Conservation (phyloP, 23 tunicate species). For the Oikopleura albicans region DNA sequence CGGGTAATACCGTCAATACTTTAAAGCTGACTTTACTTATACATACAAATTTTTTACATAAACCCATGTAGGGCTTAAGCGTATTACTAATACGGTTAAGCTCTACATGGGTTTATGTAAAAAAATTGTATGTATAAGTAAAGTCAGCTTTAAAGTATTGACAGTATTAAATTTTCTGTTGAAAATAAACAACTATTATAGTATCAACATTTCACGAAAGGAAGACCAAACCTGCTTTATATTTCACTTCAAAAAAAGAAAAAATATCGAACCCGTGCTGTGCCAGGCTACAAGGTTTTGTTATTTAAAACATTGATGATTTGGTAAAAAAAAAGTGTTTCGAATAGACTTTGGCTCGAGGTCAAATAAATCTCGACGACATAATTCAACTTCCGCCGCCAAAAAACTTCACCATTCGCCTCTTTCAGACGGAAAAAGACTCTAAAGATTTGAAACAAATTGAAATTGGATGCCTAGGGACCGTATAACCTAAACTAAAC, state of each 20-base stretch:
- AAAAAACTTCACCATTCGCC: neutral
- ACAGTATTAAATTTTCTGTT: too few species aligned
- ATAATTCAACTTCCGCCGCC: slow-evolving; percentile 2
- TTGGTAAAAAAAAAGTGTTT: too few species aligned
- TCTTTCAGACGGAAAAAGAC: neutral
- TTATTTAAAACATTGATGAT: neutral
- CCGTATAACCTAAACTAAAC: too few species aligned
- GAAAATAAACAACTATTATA: too few species aligned
- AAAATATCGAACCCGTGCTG: neutral
- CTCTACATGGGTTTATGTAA: too few species aligned
- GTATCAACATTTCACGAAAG: slow-evolving; percentile 10
- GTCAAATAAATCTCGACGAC: slow-evolving; percentile 1
- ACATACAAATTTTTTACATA: too few species aligned
- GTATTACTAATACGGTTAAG: too few species aligned
- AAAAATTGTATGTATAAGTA: too few species aligned
- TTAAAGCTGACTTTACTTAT: too few species aligned
- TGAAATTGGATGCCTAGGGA: neutral
- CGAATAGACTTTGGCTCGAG: neutral
- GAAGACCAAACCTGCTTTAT: neutral
- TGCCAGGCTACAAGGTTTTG: neutral
- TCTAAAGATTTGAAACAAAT: neutral
- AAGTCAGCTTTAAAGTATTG: too few species aligned
- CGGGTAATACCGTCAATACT: too few species aligned
- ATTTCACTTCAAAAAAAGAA: slow-evolving; percentile 12
- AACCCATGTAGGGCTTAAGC: too few species aligned